A percentile compares a stretch with the other conserved stretches of the same genome.
phyloP scores from a whole-genome alignment of 2,113 vertebrate genomes.

The Nothocercus nigrocapillus region DNA sequence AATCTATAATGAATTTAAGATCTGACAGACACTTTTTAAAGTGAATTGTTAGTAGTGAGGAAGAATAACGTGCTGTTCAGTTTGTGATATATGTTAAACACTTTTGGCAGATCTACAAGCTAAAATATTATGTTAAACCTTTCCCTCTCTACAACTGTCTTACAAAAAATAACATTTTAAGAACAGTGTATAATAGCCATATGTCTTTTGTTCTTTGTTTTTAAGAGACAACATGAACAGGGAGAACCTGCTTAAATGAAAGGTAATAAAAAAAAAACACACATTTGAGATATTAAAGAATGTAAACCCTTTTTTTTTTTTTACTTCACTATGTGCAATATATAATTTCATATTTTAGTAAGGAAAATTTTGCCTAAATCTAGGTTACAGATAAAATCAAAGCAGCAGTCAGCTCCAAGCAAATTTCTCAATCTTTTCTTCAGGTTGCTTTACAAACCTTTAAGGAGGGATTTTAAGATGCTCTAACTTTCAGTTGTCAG shows the following conservation, averaged over 20 bases:
- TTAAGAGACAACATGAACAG: background rate
- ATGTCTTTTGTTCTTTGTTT: background rate
- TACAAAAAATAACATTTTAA: background rate
- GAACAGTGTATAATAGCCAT: background rate
- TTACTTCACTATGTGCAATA: background rate
- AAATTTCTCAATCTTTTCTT: background rate
- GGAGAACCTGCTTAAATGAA: background rate
- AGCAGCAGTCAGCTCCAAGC: background rate
- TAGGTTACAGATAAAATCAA: background rate
- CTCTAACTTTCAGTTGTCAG: background rate
- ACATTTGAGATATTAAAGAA: background rate
- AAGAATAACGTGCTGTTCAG: background rate
- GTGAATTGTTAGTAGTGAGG: background rate
- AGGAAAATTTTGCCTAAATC: background rate
- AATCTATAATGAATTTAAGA: background rate
- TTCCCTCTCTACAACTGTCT: background rate
- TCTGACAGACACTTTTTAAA: background rate
- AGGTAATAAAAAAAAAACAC: background rate
- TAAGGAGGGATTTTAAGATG: background rate
- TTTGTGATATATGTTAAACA: background rate
- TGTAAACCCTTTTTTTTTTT: background rate
- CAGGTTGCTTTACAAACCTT: background rate
- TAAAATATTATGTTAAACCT: background rate
- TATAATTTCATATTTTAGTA: background rate
- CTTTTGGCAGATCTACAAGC: background rate